These are phyloP conservation scores for Ophioninae sp. DNA, from an alignment of 2,888 invertebrate species.

Conservation along the genomic window DNA sequence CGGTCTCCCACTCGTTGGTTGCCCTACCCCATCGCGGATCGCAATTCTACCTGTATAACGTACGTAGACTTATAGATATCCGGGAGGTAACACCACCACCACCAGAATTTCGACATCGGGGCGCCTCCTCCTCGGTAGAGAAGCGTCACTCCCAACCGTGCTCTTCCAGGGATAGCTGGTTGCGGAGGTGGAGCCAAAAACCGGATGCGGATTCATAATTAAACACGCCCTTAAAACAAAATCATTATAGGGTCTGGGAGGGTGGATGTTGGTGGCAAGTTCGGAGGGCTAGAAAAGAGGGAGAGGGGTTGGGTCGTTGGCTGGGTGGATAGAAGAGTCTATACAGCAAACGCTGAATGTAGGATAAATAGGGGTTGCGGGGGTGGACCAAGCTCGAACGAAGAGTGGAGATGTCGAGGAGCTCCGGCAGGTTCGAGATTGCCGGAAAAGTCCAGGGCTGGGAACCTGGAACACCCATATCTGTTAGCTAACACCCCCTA, in stretches of 20 bases:
- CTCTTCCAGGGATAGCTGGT: slow-evolving; percentile 53
- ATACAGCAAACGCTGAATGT: slow-evolving; percentile 17
- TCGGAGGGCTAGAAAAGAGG: slow-evolving; percentile 54
- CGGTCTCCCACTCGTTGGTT: not conserved
- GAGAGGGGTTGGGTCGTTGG: slow-evolving; percentile 31
- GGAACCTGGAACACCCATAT: slow-evolving; percentile 56
- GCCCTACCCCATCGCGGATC: not conserved
- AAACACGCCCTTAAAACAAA: slow-evolving; percentile 82
- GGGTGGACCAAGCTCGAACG: slow-evolving; percentile 47
- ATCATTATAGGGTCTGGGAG: slow-evolving; percentile 80
- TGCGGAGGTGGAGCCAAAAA: slow-evolving; percentile 79
- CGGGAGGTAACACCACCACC: slow-evolving; percentile 42
- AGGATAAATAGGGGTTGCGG: not conserved
- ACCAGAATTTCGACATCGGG: slow-evolving; percentile 54
- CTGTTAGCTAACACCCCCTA: slow-evolving; percentile 29
- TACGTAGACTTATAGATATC: slow-evolving; percentile 22
- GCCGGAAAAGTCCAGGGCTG: slow-evolving; percentile 45
- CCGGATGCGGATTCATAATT: slow-evolving; percentile 81
- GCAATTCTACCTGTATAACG: not conserved
- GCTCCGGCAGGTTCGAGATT: slow-evolving; percentile 51
- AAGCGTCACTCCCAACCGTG: slow-evolving; percentile 65
- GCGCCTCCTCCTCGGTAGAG: slow-evolving; percentile 65
- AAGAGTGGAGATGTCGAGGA: slow-evolving; percentile 52
- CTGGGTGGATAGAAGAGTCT: slow-evolving; percentile 13
- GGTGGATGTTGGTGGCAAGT: no score